phyloP scores from a whole-genome alignment of 2,797 vertebrate species.

The Muraenolepis orangiensis region DNA sequence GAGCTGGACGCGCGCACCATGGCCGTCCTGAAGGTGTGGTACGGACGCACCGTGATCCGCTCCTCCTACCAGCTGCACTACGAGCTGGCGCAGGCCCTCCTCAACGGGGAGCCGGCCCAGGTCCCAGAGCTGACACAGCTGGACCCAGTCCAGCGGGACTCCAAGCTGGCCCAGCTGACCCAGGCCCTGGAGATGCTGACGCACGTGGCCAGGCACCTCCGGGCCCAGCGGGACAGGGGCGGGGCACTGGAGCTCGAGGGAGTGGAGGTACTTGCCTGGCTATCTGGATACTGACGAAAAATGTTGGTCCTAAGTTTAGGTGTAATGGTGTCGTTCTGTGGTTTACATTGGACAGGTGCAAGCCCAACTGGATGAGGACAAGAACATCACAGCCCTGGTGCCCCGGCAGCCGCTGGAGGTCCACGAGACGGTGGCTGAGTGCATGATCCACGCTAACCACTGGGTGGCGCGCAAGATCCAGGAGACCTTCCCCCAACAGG shows the following conservation, averaged over 20 bases:
- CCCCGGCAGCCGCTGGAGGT: constrained; percentile 91
- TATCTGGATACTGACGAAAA: background rate
- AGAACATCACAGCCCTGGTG: constrained; percentile 86
- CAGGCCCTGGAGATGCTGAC: constrained; percentile 81
- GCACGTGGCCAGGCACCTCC: constrained; percentile 76
- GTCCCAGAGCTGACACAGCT: constrained; percentile 78
- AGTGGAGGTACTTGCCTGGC: constrained; percentile 68
- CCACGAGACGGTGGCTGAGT: constrained; percentile 92
- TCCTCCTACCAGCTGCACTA: constrained; percentile 93
- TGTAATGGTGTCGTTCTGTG: background rate
- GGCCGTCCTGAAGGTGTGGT: constrained; percentile 75
- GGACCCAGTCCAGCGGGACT: constrained; percentile 49
- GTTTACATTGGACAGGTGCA: constrained; percentile 60
- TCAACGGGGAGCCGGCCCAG: constrained; percentile 75
- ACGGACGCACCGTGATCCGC: constrained; percentile 80
- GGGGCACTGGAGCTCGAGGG: constrained; percentile 94
- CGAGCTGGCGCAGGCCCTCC: constrained; percentile 85
- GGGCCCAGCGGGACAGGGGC: constrained; percentile 76
- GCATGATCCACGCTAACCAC: constrained; percentile 98
- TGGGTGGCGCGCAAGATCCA: constrained; percentile 94
- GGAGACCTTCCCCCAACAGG: constrained; percentile 84
- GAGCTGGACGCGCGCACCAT: constrained; percentile 80
- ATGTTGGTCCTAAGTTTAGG: background rate
- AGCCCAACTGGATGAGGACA: constrained; percentile 85
- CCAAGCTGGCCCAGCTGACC: constrained; percentile 68